phyloP scores from a whole-genome alignment of 2,888 invertebrate genomes.

The Melanophora roralis region DNA sequence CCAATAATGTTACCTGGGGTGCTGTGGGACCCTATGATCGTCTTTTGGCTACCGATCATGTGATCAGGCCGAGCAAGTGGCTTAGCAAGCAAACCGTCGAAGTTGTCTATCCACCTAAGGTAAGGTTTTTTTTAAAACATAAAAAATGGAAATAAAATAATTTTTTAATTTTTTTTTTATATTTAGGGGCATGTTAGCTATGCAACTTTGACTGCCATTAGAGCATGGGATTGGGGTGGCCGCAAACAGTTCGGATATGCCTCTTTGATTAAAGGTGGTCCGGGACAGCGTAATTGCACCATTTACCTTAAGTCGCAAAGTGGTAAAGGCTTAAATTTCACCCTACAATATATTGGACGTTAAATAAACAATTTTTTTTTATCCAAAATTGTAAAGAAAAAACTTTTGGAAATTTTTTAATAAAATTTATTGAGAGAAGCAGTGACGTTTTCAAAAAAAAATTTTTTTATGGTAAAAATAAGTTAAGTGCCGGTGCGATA shows the following conservation, averaged over 20 bases:
- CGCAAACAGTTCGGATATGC: slow-evolving; percentile 74
- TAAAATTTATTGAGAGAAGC: too few species aligned
- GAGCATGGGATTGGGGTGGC: slow-evolving; percentile 23
- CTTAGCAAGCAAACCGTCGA: slow-evolving; percentile 29
- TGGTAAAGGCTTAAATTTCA: slow-evolving; percentile 76
- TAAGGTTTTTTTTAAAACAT: slow-evolving; percentile 45
- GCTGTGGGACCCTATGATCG: slow-evolving; percentile 59
- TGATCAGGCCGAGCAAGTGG: background rate
- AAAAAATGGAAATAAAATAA: too few species aligned
- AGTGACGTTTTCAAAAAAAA: too few species aligned
- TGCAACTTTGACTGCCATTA: too few species aligned
- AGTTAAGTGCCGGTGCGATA: too few species aligned
- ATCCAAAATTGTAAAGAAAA: too few species aligned
- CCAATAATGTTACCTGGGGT: slow-evolving; percentile 64
- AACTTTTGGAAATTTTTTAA: too few species aligned
- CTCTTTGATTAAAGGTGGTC: slow-evolving; percentile 76
- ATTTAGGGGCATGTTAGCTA: slow-evolving; percentile 33
- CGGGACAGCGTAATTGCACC: slow-evolving; percentile 75
- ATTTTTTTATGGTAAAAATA: too few species aligned
- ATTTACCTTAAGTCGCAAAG: slow-evolving; percentile 77
- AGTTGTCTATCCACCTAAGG: slow-evolving; percentile 65
- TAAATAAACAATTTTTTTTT: too few species aligned
- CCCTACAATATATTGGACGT: slow-evolving; percentile 74
- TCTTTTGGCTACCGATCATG: slow-evolving; percentile 55
- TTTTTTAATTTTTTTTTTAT: background rate